Evolutionary conservation across 2,113 vertebrate genomes (phyloP).

Genomic region (Tragelaphus scriptus): DNA sequence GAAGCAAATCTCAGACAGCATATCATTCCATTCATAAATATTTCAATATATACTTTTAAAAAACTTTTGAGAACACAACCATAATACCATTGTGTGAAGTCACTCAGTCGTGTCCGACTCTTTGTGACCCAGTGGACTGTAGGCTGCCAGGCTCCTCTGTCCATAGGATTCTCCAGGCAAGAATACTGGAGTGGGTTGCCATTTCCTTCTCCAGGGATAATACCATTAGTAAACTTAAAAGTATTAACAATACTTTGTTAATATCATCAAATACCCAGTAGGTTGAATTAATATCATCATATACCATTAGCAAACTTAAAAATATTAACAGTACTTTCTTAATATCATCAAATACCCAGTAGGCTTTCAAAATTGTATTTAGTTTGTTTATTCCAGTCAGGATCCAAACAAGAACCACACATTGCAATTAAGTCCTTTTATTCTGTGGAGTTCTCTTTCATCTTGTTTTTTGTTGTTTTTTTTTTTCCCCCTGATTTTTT

Average conservation of each 20-base stretch:
- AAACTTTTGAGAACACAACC: background rate
- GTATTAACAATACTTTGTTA: background rate
- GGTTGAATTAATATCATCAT: too few relatives aligned
- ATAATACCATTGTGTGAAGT: background rate
- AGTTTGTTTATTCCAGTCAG: background rate
- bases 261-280: background rate
- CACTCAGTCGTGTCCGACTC: too few relatives aligned
- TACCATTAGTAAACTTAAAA: background rate
- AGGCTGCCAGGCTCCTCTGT: too few relatives aligned
- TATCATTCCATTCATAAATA: background rate
- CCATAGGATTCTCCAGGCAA: too few relatives aligned
- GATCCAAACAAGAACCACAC: background rate
- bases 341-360: background rate
- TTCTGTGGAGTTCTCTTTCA: background rate
- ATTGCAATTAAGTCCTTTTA: background rate
- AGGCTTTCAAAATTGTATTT: background rate
- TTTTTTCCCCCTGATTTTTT: background rate
- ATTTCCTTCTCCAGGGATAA: too few relatives aligned
- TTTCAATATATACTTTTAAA: background rate
- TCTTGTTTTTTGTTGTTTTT: background rate
- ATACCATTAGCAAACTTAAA: background rate
- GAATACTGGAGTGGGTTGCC: too few relatives aligned
- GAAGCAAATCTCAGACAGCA: background rate
- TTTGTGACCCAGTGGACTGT: too few relatives aligned
- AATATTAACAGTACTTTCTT: background rate